A percentile compares a stretch with the other conserved stretches of the same genome.
phyloP scores from a whole-genome alignment of 2,113 vertebrate genomes.

The Dicentrarchus labrax region DNA sequence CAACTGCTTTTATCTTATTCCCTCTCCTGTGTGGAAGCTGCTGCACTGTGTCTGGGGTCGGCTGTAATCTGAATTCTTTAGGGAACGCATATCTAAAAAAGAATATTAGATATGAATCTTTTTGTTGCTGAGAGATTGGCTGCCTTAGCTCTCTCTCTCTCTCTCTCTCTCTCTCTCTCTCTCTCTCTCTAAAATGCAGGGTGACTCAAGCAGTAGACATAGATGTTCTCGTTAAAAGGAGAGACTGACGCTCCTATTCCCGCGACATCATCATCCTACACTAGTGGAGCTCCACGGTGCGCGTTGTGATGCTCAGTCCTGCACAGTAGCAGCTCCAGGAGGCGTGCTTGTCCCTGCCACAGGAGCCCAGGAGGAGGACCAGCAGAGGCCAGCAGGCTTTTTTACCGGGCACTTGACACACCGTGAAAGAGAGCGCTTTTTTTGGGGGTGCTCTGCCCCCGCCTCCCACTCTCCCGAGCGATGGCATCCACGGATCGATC shows the following conservation, averaged over 20 bases:
- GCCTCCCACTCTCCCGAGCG: conserved; percentile 44
- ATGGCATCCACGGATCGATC: conserved; percentile 80
- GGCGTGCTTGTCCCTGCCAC: conserved; percentile 58
- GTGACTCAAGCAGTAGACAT: conserved; percentile 62
- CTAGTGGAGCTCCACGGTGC: conserved; percentile 61
- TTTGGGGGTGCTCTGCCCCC: conserved; percentile 35
- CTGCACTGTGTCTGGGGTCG: not conserved
- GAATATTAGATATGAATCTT: not conserved
- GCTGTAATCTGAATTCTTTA: accelerated
- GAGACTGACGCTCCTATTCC: conserved; percentile 76
- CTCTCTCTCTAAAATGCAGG: conserved; percentile 7
- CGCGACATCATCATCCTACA: conserved; percentile 79
- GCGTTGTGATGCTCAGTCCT: conserved; percentile 71
- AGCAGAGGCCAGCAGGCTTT: conserved; percentile 49
- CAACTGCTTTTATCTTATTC: not conserved
- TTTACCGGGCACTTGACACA: conserved; percentile 51
- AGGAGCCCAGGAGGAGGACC: conserved; percentile 39
- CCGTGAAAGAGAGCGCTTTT: conserved; percentile 46
- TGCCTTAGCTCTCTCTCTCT: not conserved
- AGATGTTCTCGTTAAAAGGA: conserved; percentile 69
- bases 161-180: no score
- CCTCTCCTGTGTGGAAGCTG: not conserved
- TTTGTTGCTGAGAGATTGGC: not conserved
- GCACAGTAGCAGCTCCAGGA: conserved; percentile 69
- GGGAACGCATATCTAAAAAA: not conserved